These are phyloP conservation scores for Cryptus armator DNA, from an alignment of 2,888 invertebrate species.

Conservation along the genomic window DNA sequence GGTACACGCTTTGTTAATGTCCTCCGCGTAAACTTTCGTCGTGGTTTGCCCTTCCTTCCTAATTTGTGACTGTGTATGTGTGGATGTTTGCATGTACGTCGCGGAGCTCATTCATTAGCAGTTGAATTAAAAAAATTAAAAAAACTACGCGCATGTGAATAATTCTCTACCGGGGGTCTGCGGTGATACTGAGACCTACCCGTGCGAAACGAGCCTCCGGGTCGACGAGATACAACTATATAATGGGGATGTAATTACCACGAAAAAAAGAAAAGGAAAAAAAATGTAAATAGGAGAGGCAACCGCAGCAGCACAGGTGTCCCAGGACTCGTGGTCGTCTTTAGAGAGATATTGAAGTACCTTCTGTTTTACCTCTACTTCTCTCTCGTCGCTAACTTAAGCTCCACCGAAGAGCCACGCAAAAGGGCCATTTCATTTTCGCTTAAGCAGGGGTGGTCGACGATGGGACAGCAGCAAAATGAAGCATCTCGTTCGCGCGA, in stretches of 20 bases:
- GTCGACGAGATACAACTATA: conserved; percentile 40
- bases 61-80: conserved; percentile 34
- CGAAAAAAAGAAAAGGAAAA: not conserved
- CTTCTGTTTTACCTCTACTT: not conserved
- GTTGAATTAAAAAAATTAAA: conserved; percentile 18
- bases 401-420: not conserved
- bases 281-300: not conserved
- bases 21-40: conserved; percentile 45
- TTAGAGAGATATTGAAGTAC: conserved; percentile 42
- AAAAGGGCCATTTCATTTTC: not conserved
- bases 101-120: conserved; percentile 56
- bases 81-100: conserved; percentile 32
- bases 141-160: conserved; percentile 40
- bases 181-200: conserved; percentile 9
- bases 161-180: conserved; percentile 39
- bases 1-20: conserved; percentile 58
- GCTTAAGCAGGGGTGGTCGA: not conserved
- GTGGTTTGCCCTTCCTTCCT: conserved; percentile 21
- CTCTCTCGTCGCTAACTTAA: conserved; percentile 18
- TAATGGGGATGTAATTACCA: conserved; percentile 57
- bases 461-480: conserved; percentile 10
- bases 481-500: conserved; percentile 34
- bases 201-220: conserved; percentile 15
- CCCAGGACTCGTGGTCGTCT: conserved; percentile 11
- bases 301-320: conserved; percentile 7